Conservation (phyloP, 2,113 vertebrate species). For the Entomyzon cyanotis region DNA sequence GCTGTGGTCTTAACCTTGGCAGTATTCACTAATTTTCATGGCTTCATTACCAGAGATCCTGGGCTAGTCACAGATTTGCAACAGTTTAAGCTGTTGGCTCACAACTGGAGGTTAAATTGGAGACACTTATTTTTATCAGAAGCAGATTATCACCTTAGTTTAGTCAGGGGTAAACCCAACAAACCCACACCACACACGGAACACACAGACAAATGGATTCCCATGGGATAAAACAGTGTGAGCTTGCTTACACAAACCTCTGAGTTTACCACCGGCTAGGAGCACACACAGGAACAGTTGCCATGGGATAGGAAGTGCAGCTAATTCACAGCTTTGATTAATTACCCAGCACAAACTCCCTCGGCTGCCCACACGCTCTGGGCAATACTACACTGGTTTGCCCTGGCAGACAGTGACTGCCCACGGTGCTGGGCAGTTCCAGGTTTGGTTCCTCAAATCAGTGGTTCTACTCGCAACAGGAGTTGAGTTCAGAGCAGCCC, state of each 20-base stretch:
- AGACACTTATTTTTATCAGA: not conserved
- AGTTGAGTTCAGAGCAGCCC: not conserved
- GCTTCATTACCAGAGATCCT: not conserved
- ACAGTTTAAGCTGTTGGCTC: not conserved
- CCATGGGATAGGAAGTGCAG: not conserved
- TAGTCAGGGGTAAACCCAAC: not conserved
- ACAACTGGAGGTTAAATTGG: not conserved
- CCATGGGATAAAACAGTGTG: not conserved
- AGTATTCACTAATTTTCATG: not conserved
- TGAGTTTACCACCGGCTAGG: fast-evolving
- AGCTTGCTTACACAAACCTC: not conserved
- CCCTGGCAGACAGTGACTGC: fast-evolving
- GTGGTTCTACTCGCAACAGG: not conserved
- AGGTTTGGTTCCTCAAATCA: not conserved
- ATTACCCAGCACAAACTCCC: not conserved
- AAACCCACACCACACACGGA: not conserved
- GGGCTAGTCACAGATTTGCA: not conserved
- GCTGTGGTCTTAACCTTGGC: not conserved
- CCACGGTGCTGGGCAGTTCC: fast-evolving
- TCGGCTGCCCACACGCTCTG: fast-evolving
- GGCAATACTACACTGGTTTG: not conserved
- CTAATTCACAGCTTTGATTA: not conserved
- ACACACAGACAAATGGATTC: not conserved
- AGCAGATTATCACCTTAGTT: not conserved
- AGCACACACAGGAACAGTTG: not conserved